These are phyloP conservation scores for Autographa gamma DNA, from an alignment of 2,888 invertebrate genomes.

Conservation along the genomic window DNA sequence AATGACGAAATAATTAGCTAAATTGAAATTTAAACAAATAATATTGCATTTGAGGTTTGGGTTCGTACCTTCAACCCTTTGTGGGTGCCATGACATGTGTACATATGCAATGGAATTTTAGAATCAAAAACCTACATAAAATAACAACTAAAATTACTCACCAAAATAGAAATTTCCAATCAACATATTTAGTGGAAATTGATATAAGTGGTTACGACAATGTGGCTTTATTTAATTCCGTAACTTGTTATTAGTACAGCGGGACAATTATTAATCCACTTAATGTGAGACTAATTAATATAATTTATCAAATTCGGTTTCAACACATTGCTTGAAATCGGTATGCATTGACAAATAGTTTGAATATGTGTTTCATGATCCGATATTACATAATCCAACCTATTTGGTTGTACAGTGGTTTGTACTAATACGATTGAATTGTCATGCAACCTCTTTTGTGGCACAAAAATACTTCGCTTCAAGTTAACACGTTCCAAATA, in stretches of 20 bases:
- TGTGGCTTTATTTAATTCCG: conserved; percentile 17
- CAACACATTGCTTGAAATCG: conserved; percentile 22
- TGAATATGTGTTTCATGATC: background rate
- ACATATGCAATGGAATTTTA: background rate
- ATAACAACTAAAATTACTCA: background rate
- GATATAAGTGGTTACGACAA: conserved; percentile 31
- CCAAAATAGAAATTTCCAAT: background rate
- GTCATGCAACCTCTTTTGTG: background rate
- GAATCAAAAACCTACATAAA: background rate
- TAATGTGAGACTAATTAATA: conserved; percentile 24
- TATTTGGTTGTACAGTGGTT: background rate
- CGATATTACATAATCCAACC: background rate
- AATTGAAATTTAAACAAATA: too few relatives aligned
- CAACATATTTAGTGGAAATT: background rate
- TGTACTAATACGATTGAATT: background rate
- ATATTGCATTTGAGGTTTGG: too few relatives aligned
- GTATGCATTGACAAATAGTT: conserved; percentile 14
- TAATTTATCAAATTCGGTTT: conserved; percentile 35
- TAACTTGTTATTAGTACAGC: background rate
- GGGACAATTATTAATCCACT: conserved; percentile 2
- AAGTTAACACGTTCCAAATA: conserved; percentile 4
- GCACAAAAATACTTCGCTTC: background rate
- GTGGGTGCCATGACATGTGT: too few relatives aligned
- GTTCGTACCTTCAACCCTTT: too few relatives aligned
- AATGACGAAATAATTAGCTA: too few relatives aligned